Percentiles rank a stretch among this genome's conserved stretches.
Evolutionary conservation across 2,888 invertebrate genomes (phyloP).

Genomic region (Poecilobothrus nobilitatus): DNA sequence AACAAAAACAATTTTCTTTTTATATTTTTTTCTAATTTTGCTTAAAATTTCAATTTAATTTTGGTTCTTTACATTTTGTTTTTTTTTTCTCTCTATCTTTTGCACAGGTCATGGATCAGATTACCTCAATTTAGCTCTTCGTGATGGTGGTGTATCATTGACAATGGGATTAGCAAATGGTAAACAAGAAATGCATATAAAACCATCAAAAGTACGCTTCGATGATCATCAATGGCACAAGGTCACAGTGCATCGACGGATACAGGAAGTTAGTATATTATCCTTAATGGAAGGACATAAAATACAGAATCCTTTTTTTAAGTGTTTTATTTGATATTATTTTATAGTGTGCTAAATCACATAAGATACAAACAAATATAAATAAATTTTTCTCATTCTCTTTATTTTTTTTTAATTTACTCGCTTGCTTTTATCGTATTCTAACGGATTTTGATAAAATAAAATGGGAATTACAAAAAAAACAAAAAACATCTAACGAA

Average conservation of each 20-base stretch:
- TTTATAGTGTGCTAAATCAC: not conserved
- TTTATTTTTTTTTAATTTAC: not conserved
- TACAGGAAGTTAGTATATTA: conserved; percentile 67
- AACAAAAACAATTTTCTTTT: too few relatives aligned
- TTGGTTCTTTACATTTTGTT: too few relatives aligned
- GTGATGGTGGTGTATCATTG: conserved; percentile 79
- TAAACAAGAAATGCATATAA: conserved; percentile 81
- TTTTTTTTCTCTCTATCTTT: too few relatives aligned
- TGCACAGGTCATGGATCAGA: conserved; percentile 79
- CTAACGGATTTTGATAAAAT: not conserved
- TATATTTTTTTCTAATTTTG: too few relatives aligned
- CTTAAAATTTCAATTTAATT: too few relatives aligned
- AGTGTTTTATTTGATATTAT: not conserved
- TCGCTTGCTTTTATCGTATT: not conserved
- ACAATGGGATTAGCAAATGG: conserved; percentile 87
- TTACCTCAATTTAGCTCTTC: conserved; percentile 78
- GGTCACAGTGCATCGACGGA: conserved; percentile 77
- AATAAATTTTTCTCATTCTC: not conserved
- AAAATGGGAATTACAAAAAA: not conserved
- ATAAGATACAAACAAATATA: not conserved
- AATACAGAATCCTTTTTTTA: not conserved
- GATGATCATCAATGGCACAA: conserved; percentile 97
- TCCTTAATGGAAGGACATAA: too few relatives aligned
- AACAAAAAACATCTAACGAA: not conserved
- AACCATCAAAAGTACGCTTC: conserved; percentile 78